Conservation (phyloP, 2,113 vertebrate species). For the Gallinago undulata region DNA sequence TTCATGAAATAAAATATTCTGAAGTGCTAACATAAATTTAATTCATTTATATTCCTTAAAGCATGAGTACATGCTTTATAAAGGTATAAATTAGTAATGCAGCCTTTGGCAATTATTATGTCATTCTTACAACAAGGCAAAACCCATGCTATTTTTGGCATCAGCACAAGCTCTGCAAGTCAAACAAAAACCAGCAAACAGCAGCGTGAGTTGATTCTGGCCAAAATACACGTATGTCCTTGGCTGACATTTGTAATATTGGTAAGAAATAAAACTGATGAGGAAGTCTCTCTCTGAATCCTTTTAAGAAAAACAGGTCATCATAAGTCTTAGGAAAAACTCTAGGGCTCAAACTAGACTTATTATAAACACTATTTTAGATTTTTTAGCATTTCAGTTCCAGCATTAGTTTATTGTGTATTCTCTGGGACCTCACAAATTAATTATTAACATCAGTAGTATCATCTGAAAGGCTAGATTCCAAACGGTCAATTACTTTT, state of each 20-base stretch:
- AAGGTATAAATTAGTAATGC: neutral
- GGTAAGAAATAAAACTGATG: neutral
- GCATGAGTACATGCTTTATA: neutral
- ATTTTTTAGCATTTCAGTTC: neutral
- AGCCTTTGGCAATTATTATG: neutral
- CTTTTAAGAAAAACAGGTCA: neutral
- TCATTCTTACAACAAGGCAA: neutral
- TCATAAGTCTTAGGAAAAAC: neutral
- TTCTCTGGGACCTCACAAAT: neutral
- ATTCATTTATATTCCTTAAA: neutral
- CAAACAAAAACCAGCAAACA: neutral
- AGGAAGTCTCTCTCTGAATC: neutral
- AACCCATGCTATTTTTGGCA: neutral
- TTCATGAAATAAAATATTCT: neutral
- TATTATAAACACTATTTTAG: neutral
- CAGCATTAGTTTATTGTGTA: neutral
- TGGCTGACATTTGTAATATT: neutral
- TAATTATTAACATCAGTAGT: neutral
- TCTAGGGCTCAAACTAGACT: neutral
- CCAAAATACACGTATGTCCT: neutral
- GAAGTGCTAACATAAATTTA: neutral
- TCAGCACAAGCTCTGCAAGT: neutral
- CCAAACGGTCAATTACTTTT: too few species aligned
- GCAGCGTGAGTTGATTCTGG: neutral
- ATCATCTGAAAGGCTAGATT: neutral